Conservation (phyloP, 2,797 vertebrate species). For the Tamandua tetradactyla region DNA sequence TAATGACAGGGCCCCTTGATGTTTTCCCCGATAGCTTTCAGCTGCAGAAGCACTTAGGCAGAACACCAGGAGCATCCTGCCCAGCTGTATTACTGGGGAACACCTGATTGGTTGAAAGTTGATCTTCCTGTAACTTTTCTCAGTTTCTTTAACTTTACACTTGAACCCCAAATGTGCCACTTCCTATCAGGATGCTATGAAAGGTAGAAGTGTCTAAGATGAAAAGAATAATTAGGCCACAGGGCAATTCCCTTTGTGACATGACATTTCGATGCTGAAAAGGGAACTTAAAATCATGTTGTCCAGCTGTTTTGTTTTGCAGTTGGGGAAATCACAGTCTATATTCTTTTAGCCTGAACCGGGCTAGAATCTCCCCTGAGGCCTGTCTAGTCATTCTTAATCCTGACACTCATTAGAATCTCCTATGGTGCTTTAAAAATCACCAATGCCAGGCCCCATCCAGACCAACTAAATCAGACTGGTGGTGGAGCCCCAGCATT, state of each 20-base stretch:
- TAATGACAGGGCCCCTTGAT: constrained; percentile 62
- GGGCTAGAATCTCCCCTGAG: neutral
- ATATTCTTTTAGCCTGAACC: neutral
- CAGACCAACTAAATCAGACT: neutral
- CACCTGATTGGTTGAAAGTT: constrained; percentile 45
- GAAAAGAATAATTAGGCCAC: constrained; percentile 28
- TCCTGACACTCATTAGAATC: neutral
- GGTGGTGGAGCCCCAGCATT: neutral
- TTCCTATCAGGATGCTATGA: constrained; percentile 34
- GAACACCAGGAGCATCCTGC: neutral
- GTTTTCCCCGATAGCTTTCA: constrained; percentile 71
- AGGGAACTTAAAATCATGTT: constrained; percentile 7
- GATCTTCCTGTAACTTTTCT: constrained; percentile 39
- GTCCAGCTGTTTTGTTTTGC: constrained; percentile 1
- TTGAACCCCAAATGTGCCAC: constrained; percentile 60
- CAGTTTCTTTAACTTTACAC: constrained; percentile 27
- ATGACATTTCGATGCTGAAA: constrained; percentile 33
- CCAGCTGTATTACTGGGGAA: constrained; percentile 26
- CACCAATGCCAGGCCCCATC: neutral
- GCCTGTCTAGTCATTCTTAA: neutral
- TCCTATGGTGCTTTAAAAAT: neutral
- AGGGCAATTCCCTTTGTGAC: neutral
- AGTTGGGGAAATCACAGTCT: neutral
- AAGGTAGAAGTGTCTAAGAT: neutral
- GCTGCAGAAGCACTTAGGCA: constrained; percentile 70